phyloP scores from a whole-genome alignment of 2,113 vertebrate genomes.

The Thunnus maccoyii region DNA sequence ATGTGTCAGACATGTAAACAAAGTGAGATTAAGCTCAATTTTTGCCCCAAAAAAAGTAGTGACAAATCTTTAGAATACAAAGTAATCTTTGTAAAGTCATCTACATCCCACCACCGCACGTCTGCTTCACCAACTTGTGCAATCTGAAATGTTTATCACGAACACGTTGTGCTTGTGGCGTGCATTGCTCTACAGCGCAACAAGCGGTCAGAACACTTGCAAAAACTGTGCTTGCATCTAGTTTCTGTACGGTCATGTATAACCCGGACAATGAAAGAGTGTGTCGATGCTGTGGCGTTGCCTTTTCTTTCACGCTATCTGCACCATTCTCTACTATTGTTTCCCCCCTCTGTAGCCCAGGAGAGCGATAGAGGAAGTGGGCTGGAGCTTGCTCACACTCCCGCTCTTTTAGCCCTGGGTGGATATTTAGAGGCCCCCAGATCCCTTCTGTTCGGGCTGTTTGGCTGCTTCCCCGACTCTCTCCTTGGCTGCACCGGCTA shows the following conservation, averaged over 20 bases:
- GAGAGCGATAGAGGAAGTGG: conserved; percentile 61
- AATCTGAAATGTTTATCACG: no score
- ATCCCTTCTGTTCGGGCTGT: conserved; percentile 60
- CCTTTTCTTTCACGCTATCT: conserved; percentile 20
- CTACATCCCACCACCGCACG: no score
- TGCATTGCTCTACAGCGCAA: no score
- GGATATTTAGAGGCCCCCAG: conserved; percentile 66
- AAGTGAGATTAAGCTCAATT: no score
- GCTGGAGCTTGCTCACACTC: conserved; percentile 27
- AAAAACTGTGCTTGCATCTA: background rate
- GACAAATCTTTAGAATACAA: no score
- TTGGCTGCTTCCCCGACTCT: conserved; percentile 59
- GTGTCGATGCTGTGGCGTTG: conserved; percentile 27
- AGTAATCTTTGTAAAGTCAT: no score
- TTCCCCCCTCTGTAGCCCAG: conserved; percentile 41
- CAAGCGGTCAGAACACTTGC: no score
- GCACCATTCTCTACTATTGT: conserved; percentile 38
- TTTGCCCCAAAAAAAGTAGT: no score
- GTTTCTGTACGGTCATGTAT: background rate
- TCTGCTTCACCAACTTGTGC: no score
- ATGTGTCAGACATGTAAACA: no score
- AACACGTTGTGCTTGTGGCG: no score
- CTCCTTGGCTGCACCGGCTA: conserved; percentile 59
- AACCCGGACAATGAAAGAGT: conserved; percentile 1
- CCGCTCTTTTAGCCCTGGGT: conserved; percentile 51